These are phyloP conservation scores for Rattus norvegicus DNA, from an alignment of 2,113 vertebrate genomes.

Conservation along the genomic window GRCr8 NC_086022.1:155586001-155586500, in stretches of 20 bases:
- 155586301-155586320: neutral
- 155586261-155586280: neutral
- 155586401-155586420: no score
- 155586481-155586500: no score
- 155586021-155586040: neutral
- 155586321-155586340: neutral
- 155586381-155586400: neutral
- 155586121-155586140: neutral
- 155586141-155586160: neutral
- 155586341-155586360: neutral
- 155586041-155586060: neutral
- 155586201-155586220: neutral
- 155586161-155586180: neutral
- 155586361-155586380: neutral
- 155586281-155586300: neutral
- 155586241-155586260: neutral
- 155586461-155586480: no score
- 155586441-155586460: neutral
- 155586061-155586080: neutral
- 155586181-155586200: neutral
- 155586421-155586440: neutral
- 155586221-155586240: neutral
- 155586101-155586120: neutral
- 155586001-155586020: neutral
- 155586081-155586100: neutral